Percentiles rank a stretch among this genome's conserved stretches.
These are phyloP conservation scores for Enteromius argenteus DNA, from an alignment of 2,797 vertebrate species.

Conservation along the genomic window DNA sequence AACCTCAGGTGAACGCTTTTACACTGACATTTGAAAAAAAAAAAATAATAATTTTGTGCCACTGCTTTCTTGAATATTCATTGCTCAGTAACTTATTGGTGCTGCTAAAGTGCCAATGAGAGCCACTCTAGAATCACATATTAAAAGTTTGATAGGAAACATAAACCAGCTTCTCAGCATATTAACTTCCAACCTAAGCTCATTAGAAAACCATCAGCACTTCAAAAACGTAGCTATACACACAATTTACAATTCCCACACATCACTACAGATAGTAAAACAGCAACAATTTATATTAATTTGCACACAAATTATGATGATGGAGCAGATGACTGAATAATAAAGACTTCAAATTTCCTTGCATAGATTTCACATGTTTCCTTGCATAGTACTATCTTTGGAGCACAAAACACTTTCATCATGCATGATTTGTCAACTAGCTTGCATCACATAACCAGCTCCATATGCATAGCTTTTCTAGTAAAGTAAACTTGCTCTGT, in stretches of 20 bases:
- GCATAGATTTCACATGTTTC: not conserved
- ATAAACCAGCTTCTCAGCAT: not conserved
- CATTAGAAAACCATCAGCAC: not conserved
- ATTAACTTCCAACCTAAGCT: not conserved
- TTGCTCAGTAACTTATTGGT: not conserved
- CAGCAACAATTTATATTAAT: not conserved
- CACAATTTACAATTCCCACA: not conserved
- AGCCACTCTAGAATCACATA: not conserved
- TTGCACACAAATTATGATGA: not conserved
- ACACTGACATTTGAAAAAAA: not conserved
- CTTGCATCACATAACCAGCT: not conserved
- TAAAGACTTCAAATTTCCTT: not conserved
- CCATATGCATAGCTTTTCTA: not conserved
- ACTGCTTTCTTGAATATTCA: not conserved
- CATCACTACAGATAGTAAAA: not conserved
- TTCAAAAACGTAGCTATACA: too few relatives aligned
- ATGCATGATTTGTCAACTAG: not conserved
- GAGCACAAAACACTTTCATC: not conserved
- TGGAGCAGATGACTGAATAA: not conserved
- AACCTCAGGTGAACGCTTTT: not conserved
- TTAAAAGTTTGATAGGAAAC: constrained; percentile 3
- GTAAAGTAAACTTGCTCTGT: not conserved
- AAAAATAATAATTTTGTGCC: not conserved
- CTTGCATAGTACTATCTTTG: not conserved
- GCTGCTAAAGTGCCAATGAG: not conserved